Percentiles rank a stretch among this genome's conserved stretches.
phyloP scores from a whole-genome alignment of 1,140 invertebrate genomes.

The Papilio polyxenes region DNA sequence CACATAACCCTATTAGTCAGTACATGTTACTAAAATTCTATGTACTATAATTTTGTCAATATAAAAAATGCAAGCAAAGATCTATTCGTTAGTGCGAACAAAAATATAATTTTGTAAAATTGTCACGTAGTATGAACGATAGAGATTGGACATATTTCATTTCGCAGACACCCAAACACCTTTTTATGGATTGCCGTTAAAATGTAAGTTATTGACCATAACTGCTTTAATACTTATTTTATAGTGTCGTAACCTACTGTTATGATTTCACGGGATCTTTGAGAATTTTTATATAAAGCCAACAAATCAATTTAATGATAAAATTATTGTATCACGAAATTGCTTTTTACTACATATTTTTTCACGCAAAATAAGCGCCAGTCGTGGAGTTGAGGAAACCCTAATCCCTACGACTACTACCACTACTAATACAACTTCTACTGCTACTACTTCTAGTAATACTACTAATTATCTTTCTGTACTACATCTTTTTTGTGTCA shows the following conservation, averaged over 20 bases:
- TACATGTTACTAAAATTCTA: no score
- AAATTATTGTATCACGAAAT: not conserved
- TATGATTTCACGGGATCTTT: conserved; percentile 15
- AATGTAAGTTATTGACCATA: conserved; percentile 32
- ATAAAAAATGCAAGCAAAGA: not conserved
- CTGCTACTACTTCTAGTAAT: no score
- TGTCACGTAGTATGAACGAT: not conserved
- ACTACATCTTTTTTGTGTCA: not conserved
- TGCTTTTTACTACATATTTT: not conserved
- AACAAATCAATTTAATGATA: not conserved
- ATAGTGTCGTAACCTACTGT: conserved; percentile 22
- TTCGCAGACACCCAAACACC: conserved; percentile 25
- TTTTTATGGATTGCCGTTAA: conserved; percentile 32
- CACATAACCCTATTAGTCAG: no score
- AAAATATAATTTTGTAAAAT: conserved; percentile 19
- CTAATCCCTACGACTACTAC: no score
- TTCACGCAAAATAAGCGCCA: not conserved
- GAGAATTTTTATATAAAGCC: conserved; percentile 10
- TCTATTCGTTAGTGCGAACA: not conserved
- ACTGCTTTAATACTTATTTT: conserved; percentile 23
- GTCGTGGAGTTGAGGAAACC: no score
- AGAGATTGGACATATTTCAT: conserved; percentile 27
- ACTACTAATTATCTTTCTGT: no score
- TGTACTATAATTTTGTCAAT: not conserved
- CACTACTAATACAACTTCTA: no score